phyloP scores from a whole-genome alignment of 2,797 vertebrate species.

The Peromyscus attwateri region DNA sequence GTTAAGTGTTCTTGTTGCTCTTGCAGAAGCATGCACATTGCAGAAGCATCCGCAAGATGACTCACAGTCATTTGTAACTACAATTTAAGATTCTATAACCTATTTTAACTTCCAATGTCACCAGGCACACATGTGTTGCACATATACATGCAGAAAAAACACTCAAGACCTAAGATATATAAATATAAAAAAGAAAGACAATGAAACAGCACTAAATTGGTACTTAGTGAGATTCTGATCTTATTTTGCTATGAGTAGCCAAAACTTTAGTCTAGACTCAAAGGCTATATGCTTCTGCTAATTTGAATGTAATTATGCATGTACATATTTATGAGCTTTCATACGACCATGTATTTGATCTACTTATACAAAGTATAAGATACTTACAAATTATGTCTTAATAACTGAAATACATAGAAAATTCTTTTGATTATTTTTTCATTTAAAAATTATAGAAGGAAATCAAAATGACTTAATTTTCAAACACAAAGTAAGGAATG shows the following conservation, averaged over 20 bases:
- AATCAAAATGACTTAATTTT: neutral
- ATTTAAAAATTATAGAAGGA: neutral
- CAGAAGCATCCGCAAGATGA: neutral
- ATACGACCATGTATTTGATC: neutral
- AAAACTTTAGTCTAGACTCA: neutral
- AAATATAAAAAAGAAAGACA: neutral
- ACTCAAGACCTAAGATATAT: neutral
- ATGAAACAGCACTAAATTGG: neutral
- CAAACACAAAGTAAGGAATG: neutral
- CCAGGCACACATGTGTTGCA: neutral
- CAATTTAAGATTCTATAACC: neutral
- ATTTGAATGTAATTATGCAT: neutral
- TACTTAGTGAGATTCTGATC: neutral
- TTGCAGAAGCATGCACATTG: neutral
- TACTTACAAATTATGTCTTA: neutral
- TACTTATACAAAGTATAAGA: neutral
- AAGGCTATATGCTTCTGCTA: neutral
- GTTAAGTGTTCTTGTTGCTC: neutral
- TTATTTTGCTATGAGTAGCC: neutral
- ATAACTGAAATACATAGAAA: neutral
- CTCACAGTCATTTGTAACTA: neutral
- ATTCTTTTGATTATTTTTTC: neutral
- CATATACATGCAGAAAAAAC: neutral
- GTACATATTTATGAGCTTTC: neutral
- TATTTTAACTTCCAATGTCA: neutral